Evolutionary conservation across 2,113 vertebrate species (phyloP), one percentile per base, ranked within the genome.

Genomic region (Tyto alba): DNA sequence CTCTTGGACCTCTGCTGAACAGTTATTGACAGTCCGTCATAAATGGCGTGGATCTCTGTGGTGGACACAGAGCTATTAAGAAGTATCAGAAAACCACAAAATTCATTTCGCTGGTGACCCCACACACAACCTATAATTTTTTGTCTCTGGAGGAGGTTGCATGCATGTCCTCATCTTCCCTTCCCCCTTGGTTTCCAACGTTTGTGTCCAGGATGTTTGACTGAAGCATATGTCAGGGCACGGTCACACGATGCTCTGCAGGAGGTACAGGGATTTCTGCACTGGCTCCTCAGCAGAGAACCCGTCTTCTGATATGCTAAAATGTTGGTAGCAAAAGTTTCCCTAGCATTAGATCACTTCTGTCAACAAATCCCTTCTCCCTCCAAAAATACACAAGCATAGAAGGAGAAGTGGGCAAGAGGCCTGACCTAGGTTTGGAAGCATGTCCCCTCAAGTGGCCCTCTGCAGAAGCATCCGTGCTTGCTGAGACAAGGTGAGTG

Each of bases 71-170:
- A 27, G 0, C 0, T 16, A 10, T 27, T 64, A 74, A 52, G 29
- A 23, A 66, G 32, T 30, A 68, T 50, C 48, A 55, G 59, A 79
- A 62, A 56, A 59, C 27, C 26, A 16, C 26, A 40, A 52, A 12
- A 52, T 69, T 66, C 19, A 56, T 69, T 89, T 74, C 88, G 4
- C 26, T 90, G 55, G 21, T 84, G 53, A 88, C 34, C 18, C 30
- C 29, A 45, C 1, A 4, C 23, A 38, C 53, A 43, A 68, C 23
- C 38, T 32, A n/a, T 0, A 0, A 72, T 67, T 21, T 57, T 67
- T 6, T 57, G 5, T 55, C 40, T 64, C 57, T 11, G 5, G 38
- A 45, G 32, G 7, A 80, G 8, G 22, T n/a, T 81, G 12, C 38
- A 57, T 67, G 48, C 55, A 11, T 17, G 11, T 53, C 27, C 29